These are phyloP conservation scores for Uromys caudimaculatus DNA, from an alignment of 2,797 vertebrate genomes.

Conservation along the genomic window DNA sequence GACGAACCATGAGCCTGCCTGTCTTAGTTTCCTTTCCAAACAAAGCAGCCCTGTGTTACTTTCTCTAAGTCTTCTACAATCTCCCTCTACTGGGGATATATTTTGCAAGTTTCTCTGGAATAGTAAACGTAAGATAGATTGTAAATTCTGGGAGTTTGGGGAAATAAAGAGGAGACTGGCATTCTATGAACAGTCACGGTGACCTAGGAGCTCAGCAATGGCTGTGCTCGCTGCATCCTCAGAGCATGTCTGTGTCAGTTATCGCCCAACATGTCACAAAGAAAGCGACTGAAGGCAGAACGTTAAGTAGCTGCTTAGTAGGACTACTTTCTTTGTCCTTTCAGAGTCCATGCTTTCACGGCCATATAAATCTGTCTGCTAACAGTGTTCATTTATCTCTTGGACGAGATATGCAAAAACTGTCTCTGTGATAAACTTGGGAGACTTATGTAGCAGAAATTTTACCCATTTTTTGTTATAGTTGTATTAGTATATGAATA, in stretches of 20 bases:
- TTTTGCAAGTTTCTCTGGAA: not conserved
- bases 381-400: constrained; percentile 42
- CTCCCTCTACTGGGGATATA: not conserved
- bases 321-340: constrained; percentile 2
- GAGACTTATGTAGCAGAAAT: constrained; percentile 19
- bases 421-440: constrained; percentile 17
- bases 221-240: constrained; percentile 27
- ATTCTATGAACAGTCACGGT: not conserved
- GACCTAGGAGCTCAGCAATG: not conserved
- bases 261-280: not conserved
- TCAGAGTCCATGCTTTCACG: not conserved
- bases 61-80: not conserved
- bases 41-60: not conserved
- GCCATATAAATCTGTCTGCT: not conserved
- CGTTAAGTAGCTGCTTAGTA: not conserved
- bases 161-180: not conserved
- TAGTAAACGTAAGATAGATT: not conserved
- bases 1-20: not conserved
- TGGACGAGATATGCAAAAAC: constrained; percentile 23
- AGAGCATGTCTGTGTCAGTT: not conserved
- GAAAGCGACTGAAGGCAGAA: not conserved
- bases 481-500: constrained; percentile 3
- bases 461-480: constrained; percentile 31
- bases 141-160: not conserved
- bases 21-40: constrained; percentile 32